Conservation (phyloP, 2,113 vertebrate genomes). For the Lycaon pictus region DNA sequence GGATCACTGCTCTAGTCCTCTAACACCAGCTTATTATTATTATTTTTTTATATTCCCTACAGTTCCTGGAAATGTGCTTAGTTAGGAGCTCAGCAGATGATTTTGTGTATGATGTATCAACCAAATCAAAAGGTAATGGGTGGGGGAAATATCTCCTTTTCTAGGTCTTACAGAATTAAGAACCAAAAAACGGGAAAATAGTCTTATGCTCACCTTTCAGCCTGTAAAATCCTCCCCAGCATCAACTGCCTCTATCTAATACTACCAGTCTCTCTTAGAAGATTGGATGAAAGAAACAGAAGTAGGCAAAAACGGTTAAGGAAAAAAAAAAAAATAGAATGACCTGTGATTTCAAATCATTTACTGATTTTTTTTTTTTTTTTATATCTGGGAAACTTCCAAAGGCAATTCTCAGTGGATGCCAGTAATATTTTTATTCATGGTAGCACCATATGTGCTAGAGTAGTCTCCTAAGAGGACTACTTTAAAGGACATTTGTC, state of each 20-base stretch:
- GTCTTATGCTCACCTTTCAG: background rate
- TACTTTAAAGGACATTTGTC: background rate
- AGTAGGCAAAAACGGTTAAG: background rate
- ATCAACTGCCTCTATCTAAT: background rate
- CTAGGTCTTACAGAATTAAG: constrained; percentile 7
- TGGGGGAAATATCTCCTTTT: background rate
- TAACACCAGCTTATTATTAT: background rate
- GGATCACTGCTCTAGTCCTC: background rate
- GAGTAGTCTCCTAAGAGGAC: background rate
- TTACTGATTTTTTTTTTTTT: constrained; percentile 41
- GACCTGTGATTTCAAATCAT: constrained; percentile 11
- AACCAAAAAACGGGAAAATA: background rate
- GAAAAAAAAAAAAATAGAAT: constrained; percentile 15
- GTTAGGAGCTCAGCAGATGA: constrained; percentile 45
- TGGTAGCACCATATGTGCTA: background rate
- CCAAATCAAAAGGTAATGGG: constrained; percentile 68
- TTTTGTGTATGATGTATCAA: constrained; percentile 35
- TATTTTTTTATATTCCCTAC: constrained; percentile 15
- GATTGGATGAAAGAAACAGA: constrained; percentile 10
- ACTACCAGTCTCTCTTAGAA: background rate
- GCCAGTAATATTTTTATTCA: constrained; percentile 2
- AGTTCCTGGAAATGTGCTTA: constrained; percentile 65
- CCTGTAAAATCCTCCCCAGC: background rate
- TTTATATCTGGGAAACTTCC: constrained; percentile 11
- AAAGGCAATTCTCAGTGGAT: constrained; percentile 40